phyloP scores from a whole-genome alignment of 2,888 invertebrate species.

The Hyles lineata region DNA sequence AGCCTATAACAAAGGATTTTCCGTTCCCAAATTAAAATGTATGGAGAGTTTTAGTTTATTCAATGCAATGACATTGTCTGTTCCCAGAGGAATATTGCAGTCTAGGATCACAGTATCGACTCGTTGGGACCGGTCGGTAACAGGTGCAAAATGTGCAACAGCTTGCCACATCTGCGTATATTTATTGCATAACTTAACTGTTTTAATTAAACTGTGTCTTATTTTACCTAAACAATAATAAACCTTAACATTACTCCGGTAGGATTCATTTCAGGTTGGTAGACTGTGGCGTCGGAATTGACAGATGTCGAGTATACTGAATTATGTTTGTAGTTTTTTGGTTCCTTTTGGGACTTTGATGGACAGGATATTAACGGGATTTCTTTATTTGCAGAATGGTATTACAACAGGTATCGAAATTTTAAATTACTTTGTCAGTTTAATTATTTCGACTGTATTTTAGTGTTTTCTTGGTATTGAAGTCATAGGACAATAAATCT shows the following conservation, averaged over 20 bases:
- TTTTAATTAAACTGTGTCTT: conserved; percentile 5
- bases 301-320: conserved; percentile 11
- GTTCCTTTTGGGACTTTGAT: background rate
- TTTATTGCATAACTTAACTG: conserved; percentile 6
- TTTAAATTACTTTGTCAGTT: background rate
- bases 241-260: background rate
- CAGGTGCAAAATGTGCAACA: conserved; percentile 21
- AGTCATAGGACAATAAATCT: no score
- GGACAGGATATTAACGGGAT: conserved; percentile 4
- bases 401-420: background rate
- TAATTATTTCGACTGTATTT: background rate
- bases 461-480: no score
- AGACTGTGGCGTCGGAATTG: background rate
- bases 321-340: conserved; percentile 10
- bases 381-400: background rate
- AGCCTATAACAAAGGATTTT: no score
- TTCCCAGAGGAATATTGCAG: background rate
- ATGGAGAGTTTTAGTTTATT: background rate
- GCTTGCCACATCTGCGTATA: conserved; percentile 19
- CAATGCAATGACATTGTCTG: background rate
- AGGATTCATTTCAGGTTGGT: background rate
- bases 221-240: background rate
- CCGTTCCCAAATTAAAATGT: no score
- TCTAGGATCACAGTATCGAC: background rate
- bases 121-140: conserved; percentile 13